Evolutionary conservation across 2,888 invertebrate genomes (phyloP), one percentile per base, ranked within the genome.

Genomic region (Plebejus anna): DNA sequence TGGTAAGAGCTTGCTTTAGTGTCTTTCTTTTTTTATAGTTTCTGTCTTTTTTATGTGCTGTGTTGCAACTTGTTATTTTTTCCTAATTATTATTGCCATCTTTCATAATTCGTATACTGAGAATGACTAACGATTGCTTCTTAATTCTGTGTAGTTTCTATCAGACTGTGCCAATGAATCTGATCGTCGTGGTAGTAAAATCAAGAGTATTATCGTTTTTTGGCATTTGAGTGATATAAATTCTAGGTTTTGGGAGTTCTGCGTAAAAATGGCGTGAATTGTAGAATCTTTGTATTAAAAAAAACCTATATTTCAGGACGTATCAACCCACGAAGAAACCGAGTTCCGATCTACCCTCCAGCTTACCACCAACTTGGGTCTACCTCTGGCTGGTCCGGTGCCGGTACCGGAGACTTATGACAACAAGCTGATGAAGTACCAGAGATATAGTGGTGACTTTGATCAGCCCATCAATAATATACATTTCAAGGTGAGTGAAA

Each of bases 351-450:
- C 92, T 0, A 91, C 89, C 36, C 82, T 90, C 0, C 92, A 91
- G 36, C 80, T 93, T 75, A 89, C 87, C 0, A 89, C 92, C 0
- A 93, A 92, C 78, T 85, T 90, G 36, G 96, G 96, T 2, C 95
- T 97, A 0, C 97, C 97, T 0, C 90, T 97, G 0, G 97, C 97
- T 11, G 97, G 97, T 0, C 97, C 97, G 0, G 97, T 97, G 0
- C 96, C 96, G 76, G 94, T 97, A 80, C 95, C 96, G 57, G 94
- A 95, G 66, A 94, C 96, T 77, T 95, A 95, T 78, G 95, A 95
- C 59, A 91, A 90, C 66, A 90, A 92, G 70, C 83, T 92, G 42
- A 91, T 94, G 88, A 92, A 90, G 76, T 92, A 91, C 76, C 91
- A 92, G 80, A 87, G 95, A 80, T 96, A 96, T 85, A 96, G 96